phyloP scores from a whole-genome alignment of 2,113 vertebrate genomes.

The Pelecanus crispus region DNA sequence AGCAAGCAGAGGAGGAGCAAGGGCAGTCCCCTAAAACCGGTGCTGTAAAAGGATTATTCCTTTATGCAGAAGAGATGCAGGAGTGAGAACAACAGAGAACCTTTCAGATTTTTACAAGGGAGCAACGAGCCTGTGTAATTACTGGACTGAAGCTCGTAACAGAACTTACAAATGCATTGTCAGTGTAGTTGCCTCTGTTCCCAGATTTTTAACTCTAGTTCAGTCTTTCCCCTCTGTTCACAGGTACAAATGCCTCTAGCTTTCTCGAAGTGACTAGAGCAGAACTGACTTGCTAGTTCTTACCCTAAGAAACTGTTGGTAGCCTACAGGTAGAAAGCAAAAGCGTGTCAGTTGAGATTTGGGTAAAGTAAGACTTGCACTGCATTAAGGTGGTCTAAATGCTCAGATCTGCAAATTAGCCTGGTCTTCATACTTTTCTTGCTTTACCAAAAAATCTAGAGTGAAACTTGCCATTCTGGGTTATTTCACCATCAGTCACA shows the following conservation, averaged over 20 bases:
- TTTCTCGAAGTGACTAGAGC: constrained; percentile 36
- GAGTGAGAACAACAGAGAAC: neutral
- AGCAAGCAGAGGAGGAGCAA: neutral
- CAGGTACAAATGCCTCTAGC: constrained; percentile 56
- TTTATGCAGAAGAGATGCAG: neutral
- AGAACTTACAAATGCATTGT: neutral
- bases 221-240: neutral
- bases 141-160: neutral
- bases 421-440: constrained; percentile 2
- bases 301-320: constrained; percentile 50
- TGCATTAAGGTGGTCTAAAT: neutral
- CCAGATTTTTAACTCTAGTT: neutral
- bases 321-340: constrained; percentile 63
- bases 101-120: neutral
- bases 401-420: constrained; percentile 31
- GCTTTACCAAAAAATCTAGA: neutral
- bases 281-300: constrained; percentile 59
- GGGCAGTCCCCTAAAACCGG: neutral
- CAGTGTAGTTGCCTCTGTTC: neutral
- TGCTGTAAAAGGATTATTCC: neutral
- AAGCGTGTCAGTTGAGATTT: constrained; percentile 54
- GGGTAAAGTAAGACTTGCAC: neutral
- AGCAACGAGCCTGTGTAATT: neutral
- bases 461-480: constrained; percentile 13
- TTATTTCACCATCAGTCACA: constrained; percentile 27